phyloP scores from a whole-genome alignment of 1,140 invertebrate species.

The Ostrea edulis region DNA sequence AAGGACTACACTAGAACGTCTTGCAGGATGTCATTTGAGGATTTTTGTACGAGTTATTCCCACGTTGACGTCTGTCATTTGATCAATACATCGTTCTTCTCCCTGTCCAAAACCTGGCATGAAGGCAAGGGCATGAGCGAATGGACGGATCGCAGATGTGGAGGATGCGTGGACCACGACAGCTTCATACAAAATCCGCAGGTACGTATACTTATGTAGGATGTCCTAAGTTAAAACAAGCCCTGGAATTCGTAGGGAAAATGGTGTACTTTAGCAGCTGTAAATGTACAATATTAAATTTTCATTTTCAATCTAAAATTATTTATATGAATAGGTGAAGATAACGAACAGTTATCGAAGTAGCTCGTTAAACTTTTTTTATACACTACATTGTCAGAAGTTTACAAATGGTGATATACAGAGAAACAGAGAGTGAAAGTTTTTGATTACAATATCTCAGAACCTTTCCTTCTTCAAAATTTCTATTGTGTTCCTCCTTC shows the following conservation, averaged over 20 bases:
- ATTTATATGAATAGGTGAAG: too few relatives aligned
- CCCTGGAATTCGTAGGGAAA: too few relatives aligned
- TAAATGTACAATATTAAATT: too few relatives aligned
- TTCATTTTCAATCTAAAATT: too few relatives aligned
- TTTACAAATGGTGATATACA: too few relatives aligned
- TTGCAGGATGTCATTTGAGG: conserved; percentile 76
- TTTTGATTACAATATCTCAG: background rate
- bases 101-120: conserved; percentile 72
- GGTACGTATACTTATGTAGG: conserved; percentile 39
- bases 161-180: conserved; percentile 69
- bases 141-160: conserved; percentile 67
- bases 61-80: conserved; percentile 74
- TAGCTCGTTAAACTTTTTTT: too few relatives aligned
- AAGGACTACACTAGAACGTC: background rate
- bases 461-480: background rate
- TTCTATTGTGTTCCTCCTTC: too few relatives aligned
- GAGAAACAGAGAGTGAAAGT: too few relatives aligned
- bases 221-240: too few relatives aligned
- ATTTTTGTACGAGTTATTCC: conserved; percentile 74
- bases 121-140: conserved; percentile 60
- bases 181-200: conserved; percentile 73
- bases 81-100: conserved; percentile 74
- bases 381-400: too few relatives aligned
- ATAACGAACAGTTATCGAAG: too few relatives aligned
- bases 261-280: too few relatives aligned